Base-by-base conservation (phyloP, 2,888 invertebrate species). In the Drosophila flavopinicola region DNA sequence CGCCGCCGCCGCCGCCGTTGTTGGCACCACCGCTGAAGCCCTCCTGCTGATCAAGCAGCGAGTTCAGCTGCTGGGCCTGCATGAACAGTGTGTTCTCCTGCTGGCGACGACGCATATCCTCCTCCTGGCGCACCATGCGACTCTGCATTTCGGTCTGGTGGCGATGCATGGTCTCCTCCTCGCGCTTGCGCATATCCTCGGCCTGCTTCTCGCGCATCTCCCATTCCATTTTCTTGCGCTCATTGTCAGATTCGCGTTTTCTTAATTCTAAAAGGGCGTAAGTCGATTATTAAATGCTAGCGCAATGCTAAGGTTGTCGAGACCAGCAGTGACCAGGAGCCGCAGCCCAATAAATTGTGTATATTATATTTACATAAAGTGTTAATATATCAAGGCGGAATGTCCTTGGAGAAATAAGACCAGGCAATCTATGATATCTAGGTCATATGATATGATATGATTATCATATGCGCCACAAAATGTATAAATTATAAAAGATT, bases 1-100 rank as follows among this genome's bases (percentile, higher is more conserved):
- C 66, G 24, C 69, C 75, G 32, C 75, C 78, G 6, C 74, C 77
- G 42, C 67, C 75, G 29, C 65, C 66, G 0, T 49, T 45, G 35
- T 61, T 69, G 17, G 65, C 75, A 4, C 78, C 79, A n/a, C n/a
- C n/a, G n/a, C n/a, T n/a, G 32, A 83, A 88, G 61, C 87, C 78
- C 85, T 95, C 95, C 89, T 94, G 94, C 77, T 95, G 94, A 82
- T 95, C 95, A 60, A 95, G 90, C 91, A 95, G 92, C 0, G 94
- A 93, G 85, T 93, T 93, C 33, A 94, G 87, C 60, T 94, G 92
- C 82, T 94, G 94, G 1, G 93, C 94, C 92, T 97, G 96, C 93
- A 96, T 95, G 80, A 97, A 96, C 65, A 97, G 92, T 75, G 94
- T 96, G 91, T 97, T 97, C 92, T 97, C 96, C 91, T 97, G 96